Evolutionary conservation across 2,888 invertebrate genomes (phyloP).

Genomic region (Scaeva pyrastri): DNA sequence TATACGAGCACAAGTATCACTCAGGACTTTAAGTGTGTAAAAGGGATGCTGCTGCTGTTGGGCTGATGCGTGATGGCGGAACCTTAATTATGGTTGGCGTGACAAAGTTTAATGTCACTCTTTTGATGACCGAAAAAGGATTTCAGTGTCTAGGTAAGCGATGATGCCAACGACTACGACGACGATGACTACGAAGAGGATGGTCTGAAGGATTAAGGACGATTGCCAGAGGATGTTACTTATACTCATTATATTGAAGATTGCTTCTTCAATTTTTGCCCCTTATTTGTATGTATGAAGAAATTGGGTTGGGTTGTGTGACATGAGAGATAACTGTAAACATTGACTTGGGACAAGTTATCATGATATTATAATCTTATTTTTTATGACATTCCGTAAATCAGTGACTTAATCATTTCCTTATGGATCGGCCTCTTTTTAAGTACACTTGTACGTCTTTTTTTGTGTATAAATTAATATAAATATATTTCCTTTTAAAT

Average conservation of each 20-base stretch:
- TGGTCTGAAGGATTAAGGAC: slow-evolving; percentile 40
- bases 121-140: slow-evolving; percentile 46
- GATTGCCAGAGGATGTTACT: slow-evolving; percentile 21
- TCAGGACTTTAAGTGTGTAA: neutral
- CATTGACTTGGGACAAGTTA: slow-evolving; percentile 83
- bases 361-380: slow-evolving; percentile 80
- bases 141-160: slow-evolving; percentile 42
- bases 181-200: neutral
- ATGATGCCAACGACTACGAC: neutral
- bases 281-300: neutral
- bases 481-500: too few species aligned
- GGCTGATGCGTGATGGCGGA: slow-evolving; percentile 15
- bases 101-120: slow-evolving; percentile 67
- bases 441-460: too few species aligned
- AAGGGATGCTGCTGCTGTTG: slow-evolving; percentile 40
- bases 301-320: neutral
- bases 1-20: too few species aligned
- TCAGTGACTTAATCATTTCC: slow-evolving; percentile 49
- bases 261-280: neutral
- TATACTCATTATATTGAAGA: neutral
- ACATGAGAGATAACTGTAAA: slow-evolving; percentile 78
- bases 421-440: too few species aligned
- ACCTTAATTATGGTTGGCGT: slow-evolving; percentile 64
- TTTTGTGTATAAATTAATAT: too few species aligned
- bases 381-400: slow-evolving; percentile 73